These are phyloP conservation scores for Onychomys arenicola DNA, from an alignment of 2,797 vertebrate genomes.

Conservation along the genomic window DNA sequence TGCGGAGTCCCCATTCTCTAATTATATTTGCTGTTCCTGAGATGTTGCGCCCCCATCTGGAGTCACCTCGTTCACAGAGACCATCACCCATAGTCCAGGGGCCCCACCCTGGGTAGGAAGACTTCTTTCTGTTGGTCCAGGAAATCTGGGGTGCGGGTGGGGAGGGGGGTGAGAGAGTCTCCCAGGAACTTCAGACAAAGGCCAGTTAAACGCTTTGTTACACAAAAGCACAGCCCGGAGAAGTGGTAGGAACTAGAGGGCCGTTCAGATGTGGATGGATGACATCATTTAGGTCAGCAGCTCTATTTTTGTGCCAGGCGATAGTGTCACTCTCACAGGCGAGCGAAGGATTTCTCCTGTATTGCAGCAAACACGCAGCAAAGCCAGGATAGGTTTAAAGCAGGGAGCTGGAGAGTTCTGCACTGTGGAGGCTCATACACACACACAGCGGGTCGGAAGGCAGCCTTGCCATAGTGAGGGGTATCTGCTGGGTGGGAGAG, in stretches of 20 bases:
- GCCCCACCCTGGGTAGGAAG: not conserved
- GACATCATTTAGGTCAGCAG: conserved; percentile 63
- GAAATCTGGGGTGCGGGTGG: no score
- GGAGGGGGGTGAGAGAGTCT: conserved; percentile 30
- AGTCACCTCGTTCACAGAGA: not conserved
- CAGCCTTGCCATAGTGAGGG: not conserved
- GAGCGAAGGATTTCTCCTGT: conserved; percentile 6
- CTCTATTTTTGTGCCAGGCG: conserved; percentile 45
- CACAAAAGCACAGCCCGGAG: not conserved
- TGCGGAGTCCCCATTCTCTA: not conserved
- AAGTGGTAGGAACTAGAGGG: not conserved
- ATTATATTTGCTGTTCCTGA: not conserved
- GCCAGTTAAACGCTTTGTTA: conserved; percentile 26
- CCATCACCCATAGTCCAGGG: not conserved
- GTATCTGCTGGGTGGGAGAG: not conserved
- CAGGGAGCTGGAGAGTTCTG: not conserved
- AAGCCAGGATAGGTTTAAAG: conserved; percentile 49
- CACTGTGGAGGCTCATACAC: not conserved
- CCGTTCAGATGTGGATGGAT: conserved; percentile 6
- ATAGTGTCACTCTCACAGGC: not conserved
- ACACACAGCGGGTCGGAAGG: not conserved
- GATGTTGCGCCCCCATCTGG: not conserved
- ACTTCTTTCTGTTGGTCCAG: not conserved
- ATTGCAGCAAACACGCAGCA: conserved; percentile 21
- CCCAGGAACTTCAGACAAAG: conserved; percentile 45